These are phyloP conservation scores for Sorex maritimensis DNA, from an alignment of 2,797 vertebrate species.

Conservation along the genomic window DNA sequence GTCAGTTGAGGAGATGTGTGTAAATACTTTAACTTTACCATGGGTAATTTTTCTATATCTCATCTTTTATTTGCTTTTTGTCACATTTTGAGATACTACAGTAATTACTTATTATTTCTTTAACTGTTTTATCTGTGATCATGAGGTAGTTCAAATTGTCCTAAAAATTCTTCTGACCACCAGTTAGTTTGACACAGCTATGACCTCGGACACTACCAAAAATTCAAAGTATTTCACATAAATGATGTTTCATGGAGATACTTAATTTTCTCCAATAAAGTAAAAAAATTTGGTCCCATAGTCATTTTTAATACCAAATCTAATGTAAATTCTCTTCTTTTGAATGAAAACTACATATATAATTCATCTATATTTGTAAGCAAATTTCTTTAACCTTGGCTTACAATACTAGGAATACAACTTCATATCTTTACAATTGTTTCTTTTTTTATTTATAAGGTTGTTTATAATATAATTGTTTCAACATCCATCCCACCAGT, in stretches of 20 bases:
- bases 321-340: too few species aligned
- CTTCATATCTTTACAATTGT: too few species aligned
- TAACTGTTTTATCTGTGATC: neutral
- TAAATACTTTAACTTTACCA: conserved; percentile 2
- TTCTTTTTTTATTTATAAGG: too few species aligned
- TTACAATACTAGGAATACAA: too few species aligned
- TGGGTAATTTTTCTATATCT: conserved; percentile 5
- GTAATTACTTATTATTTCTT: neutral
- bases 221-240: neutral
- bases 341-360: too few species aligned
- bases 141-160: neutral
- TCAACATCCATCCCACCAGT: too few species aligned
- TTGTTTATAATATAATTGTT: too few species aligned
- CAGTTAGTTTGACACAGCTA: neutral
- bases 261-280: neutral
- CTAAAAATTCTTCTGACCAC: neutral
- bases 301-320: neutral
- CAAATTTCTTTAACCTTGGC: too few species aligned
- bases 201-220: neutral
- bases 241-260: neutral
- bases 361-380: too few species aligned
- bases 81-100: neutral
- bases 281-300: neutral
- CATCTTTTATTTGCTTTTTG: neutral
- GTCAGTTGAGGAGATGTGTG: neutral